A percentile compares a stretch with the other conserved stretches of the same genome.
phyloP scores from a whole-genome alignment of 2,888 invertebrate genomes.

The Plebejus argus region DNA sequence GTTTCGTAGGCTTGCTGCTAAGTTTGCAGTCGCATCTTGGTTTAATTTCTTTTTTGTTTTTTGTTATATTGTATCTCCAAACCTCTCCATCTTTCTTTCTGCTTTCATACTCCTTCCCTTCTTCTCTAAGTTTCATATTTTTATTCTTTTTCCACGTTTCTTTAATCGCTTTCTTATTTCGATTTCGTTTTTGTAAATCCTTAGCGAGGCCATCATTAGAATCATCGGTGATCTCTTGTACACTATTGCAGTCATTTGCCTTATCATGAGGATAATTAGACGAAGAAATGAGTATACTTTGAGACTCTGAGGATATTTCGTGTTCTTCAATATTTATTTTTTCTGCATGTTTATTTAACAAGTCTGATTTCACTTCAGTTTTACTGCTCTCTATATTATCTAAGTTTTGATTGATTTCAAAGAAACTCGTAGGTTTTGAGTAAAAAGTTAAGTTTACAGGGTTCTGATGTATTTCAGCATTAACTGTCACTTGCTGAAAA shows the following conservation, averaged over 20 bases:
- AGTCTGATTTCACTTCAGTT: conserved; percentile 1
- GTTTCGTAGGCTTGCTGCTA: conserved; percentile 1
- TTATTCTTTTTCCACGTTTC: neutral
- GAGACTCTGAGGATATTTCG: conserved; percentile 1
- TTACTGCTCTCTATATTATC: neutral
- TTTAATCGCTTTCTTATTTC: conserved; percentile 1
- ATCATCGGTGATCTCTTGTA: neutral
- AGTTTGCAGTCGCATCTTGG: conserved; percentile 1
- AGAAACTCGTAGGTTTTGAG: conserved; percentile 1
- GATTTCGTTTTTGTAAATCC: conserved; percentile 1
- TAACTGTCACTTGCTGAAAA: conserved; percentile 1
- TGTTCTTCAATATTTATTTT: neutral
- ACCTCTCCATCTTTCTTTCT: neutral
- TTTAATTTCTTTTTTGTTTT: neutral
- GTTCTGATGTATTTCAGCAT: conserved; percentile 1
- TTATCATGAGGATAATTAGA: conserved; percentile 1
- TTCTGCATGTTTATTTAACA: conserved; percentile 1
- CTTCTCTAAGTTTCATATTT: neutral
- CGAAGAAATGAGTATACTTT: neutral
- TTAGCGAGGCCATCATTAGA: neutral
- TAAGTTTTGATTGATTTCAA: conserved; percentile 1
- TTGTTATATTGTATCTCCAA: conserved; percentile 1
- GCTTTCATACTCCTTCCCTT: conserved; percentile 1
- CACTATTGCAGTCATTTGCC: neutral
- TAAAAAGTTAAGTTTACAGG: conserved; percentile 1